Base-by-base conservation (phyloP, 2,888 invertebrate genomes). In the Mythimna lalbum region DNA sequence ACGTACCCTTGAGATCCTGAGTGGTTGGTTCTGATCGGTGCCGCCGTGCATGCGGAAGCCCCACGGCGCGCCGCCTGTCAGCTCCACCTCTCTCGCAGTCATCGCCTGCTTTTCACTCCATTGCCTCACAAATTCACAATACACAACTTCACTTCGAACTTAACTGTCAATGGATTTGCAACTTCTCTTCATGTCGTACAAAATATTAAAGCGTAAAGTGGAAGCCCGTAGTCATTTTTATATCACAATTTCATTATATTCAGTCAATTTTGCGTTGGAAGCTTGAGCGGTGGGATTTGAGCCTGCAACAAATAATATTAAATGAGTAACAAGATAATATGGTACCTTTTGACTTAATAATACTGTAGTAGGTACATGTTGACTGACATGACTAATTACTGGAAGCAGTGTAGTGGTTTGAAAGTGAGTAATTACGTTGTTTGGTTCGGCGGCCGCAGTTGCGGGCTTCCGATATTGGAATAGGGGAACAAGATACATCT, bases 21-120 rank as follows among this genome's bases (percentile, higher is more conserved):
- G 96, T 73, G 98, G 98, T 92, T 97, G 97, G 90, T 97, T 97
- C 86, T 97, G 97, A 94, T 98, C 98, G 87, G 96, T 97, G 80
- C 98, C 98, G 81, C 98, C 98, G 93, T 98, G 97, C 97, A 98
- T 97, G 83, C 98, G 97, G 96, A 98, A 98, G 89, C 98, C 98
- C 98, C 98, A 98, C 85, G 98, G 98, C 91, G 98, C 97, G 80
- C 98, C 98, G 85, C 98, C 98, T 90, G 97, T 96, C 91, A 98
- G 96, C 90, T 97, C 96, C 92, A 98, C 97, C 95, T 97, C 97
- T 87, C 97, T 96, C 83, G 97, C 96, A 89, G 97, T 97, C 98
- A 98, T 98, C 89, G 91, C 93, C 83, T 81, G 83, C 86, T 86
- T 75, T 83, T 92, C 90, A 93, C 87, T 91, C 88, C 95, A 94